A percentile compares a stretch with the other conserved stretches of the same genome.
Conservation (phyloP, 2,113 vertebrate species). For the Chaetodon auriga region DNA sequence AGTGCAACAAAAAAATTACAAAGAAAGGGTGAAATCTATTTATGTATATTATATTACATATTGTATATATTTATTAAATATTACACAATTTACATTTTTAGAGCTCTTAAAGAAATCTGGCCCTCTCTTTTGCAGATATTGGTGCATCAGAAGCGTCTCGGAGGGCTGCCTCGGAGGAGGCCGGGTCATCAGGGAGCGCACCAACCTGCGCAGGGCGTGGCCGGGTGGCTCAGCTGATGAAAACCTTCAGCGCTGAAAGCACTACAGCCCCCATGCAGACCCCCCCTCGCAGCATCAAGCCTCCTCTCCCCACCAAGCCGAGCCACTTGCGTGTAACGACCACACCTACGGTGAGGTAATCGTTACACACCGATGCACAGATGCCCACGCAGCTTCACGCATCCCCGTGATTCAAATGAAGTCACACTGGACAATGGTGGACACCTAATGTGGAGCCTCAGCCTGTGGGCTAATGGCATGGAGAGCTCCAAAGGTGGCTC, state of each 20-base stretch:
- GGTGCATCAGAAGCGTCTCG: slow-evolving; percentile 49
- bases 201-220: slow-evolving; percentile 67
- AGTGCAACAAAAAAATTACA: not conserved
- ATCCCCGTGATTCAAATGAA: not conserved
- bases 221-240: slow-evolving; percentile 85
- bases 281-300: slow-evolving; percentile 70
- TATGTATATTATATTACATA: not conserved
- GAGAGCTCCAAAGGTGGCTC: slow-evolving; percentile 37
- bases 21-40: not conserved
- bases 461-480: slow-evolving; percentile 7
- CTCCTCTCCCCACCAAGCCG: slow-evolving; percentile 82
- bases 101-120: not conserved
- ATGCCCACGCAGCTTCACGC: slow-evolving; percentile 4
- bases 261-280: slow-evolving; percentile 47
- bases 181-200: slow-evolving; percentile 21
- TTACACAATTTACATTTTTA: too few species aligned
- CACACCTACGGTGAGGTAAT: slow-evolving; percentile 84
- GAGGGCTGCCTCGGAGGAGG: slow-evolving; percentile 28
- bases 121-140: slow-evolving; percentile 55
- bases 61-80: too few species aligned
- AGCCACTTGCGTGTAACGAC: slow-evolving; percentile 75
- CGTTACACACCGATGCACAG: not conserved
- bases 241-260: slow-evolving; percentile 76
- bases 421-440: slow-evolving; percentile 35
- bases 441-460: slow-evolving; percentile 13